A percentile compares a stretch with the other conserved stretches of the same genome.
These are phyloP conservation scores for Graptemys geographica DNA, from an alignment of 2,797 vertebrate genomes.

Conservation along the genomic window DNA sequence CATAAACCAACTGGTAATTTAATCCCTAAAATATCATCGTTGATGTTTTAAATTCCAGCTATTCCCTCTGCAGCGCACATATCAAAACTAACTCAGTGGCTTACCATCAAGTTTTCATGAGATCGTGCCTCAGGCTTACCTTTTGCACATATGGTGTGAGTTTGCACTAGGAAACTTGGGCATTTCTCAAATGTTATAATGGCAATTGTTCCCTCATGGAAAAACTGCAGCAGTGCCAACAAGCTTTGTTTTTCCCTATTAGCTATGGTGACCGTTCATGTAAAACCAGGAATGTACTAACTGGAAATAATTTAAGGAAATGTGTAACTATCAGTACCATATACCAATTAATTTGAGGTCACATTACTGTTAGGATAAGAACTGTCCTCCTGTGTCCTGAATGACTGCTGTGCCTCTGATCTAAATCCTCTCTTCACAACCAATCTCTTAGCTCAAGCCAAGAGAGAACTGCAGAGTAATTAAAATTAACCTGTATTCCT, in stretches of 20 bases:
- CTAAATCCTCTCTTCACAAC: slow-evolving; percentile 4
- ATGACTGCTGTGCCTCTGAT: slow-evolving; percentile 6
- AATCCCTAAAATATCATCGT: rapidly evolving
- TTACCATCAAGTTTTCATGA: background rate
- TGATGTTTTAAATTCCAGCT: background rate
- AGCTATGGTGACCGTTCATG: slow-evolving; percentile 48
- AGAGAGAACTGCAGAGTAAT: slow-evolving; percentile 1
- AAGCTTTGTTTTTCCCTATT: slow-evolving; percentile 2
- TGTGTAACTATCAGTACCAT: background rate
- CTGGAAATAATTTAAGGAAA: slow-evolving; percentile 54
- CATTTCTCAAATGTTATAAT: background rate
- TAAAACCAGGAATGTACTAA: slow-evolving; percentile 40
- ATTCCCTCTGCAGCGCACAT: background rate
- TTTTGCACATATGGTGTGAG: background rate
- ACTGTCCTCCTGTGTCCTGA: slow-evolving; percentile 51
- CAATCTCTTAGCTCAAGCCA: background rate
- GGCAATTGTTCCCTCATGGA: background rate
- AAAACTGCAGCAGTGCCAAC: background rate
- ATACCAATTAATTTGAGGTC: slow-evolving; percentile 42
- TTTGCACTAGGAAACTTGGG: background rate
- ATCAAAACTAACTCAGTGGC: rapidly evolving
- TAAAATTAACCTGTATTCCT: slow-evolving; percentile 51
- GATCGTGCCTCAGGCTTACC: background rate
- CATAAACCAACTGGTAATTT: background rate
- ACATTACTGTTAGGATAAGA: slow-evolving; percentile 26